Evolutionary conservation across 2,888 invertebrate species (phyloP), one percentile per base, ranked within the genome.

Genomic region (Catocala fraxini): DNA sequence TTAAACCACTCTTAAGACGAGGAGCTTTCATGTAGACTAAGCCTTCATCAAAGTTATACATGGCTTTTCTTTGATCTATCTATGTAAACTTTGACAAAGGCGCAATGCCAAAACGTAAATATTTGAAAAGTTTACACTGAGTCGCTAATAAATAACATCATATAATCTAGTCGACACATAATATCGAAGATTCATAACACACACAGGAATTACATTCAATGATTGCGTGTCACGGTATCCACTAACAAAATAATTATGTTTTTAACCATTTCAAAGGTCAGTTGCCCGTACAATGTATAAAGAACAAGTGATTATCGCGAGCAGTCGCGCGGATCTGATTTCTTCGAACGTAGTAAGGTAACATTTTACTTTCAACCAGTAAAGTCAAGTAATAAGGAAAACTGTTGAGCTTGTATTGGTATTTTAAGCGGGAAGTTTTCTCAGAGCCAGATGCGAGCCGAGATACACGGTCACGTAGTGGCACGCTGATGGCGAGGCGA

Each of bases 371-470:
- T 59, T 70, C 51, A 63, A 64, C 46, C 51, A 59, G 65, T 64
- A n/a, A n/a, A n/a, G n/a, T n/a, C n/a, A n/a, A n/a, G n/a, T n/a
- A 64, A 51, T 55, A 54, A 70, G 64, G 71, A 75, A 75, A 75
- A 52, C 10, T 46, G 6, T 45, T 33, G 15, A 56, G 55, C 54
- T 63, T 49, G 48, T 55, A 35, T 25, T 51, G 48, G 15, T 33
- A 51, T 64, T 57, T 47, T 45, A 47, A 55, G 15, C 52, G 53
- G 49, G 54, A 63, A 63, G 52, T 58, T 58, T 56, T 59, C 47
- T n/a, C 46, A 49, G 43, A 35, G 42, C 45, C 56, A 60, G 48
- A 61, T 57, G 68, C 35, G 55, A 63, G 48, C 45, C 52, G 35
- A 51, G 34, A 52, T 65, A 43, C 53, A 53, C 47, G 42, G 47